Evolutionary conservation across 92 coral and sea anemone species (phyloP), one percentile per base, ranked within the genome.

Genomic region (Parazoanthus atlanticus): DNA sequence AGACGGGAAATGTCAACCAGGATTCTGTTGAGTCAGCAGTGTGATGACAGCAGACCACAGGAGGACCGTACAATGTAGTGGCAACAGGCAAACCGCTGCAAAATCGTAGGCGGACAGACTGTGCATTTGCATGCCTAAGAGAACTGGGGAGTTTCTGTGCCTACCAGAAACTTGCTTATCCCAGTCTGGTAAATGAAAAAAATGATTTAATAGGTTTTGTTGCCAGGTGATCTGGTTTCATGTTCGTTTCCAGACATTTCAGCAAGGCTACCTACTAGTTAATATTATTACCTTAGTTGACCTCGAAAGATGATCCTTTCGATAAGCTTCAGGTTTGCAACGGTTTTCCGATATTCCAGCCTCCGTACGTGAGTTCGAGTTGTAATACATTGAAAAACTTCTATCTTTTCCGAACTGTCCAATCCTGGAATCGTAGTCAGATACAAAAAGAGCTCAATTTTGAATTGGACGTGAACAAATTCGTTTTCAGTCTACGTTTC

Each of bases 11-110:
- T 7, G 78, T 84, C 12, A 84, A 84, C 65, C 40, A 84, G 52
- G 28, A 71, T 70, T 70, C 78, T 32, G 46, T 84, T 8, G 87
- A 71, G 25, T 69, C 87, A 26, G 76, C 87, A 6, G 87, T 84
- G 76, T 82, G 54, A 65, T 32, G 10, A 38, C 32, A 19, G 32
- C 40, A 12, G 43, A 21, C 36, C 23, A 32, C n/a, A 36, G 28
- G 28, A 5, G 69, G 69, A 21, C 19, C 10, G 28, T 46, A 8
- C 8, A 3, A 0, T 61, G 69, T 21, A 5, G 19, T 19, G 69
- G 69, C 28, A 28, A 61, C 0, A 61, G 69, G n/a, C 28, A 61
- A 25, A 61, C 69, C 28, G 28, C 69, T 6, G 25, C 69, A 56
- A 0, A 13, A 19, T 16, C 21, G 1, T 4, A 8, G 67, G 6